Evolutionary conservation across 2,113 vertebrate species (phyloP), one percentile per base, ranked within the genome.

Genomic region (Entomyzon cyanotis): DNA sequence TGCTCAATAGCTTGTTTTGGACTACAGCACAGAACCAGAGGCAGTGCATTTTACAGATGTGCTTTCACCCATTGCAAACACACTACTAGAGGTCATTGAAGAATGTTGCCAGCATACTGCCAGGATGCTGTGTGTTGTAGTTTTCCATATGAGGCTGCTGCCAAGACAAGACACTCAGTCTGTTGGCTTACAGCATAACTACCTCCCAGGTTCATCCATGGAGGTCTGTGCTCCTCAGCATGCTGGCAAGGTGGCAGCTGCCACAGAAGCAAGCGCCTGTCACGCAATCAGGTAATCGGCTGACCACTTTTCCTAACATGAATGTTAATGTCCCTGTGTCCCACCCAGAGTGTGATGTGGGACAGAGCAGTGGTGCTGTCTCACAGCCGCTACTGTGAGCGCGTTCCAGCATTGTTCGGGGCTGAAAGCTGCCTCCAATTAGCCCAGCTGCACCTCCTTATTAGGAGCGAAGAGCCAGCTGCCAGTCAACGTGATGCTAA

Each of bases 391-490:
- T 78, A 39, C 49, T 15, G 12, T 65, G 94, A 73, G 78, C 19
- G 23, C 2, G 2, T 90, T 90, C 92, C 76, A 95, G 78, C 95
- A 95, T 96, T 93, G 95, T 90, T 96, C 5, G 0, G 15, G 21
- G 78, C 78, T 60, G 85, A 64, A 90, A 90, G 90, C 96, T 96
- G 96, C 85, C 92, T 96, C 92, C 63, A 90, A 76, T 93, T 92
- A 96, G 69, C 92, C 70, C 88, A 79, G 85, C 95, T 90, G 85
- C 75, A 76, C 95, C 88, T 94, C 95, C 95, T 96, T 96, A 86
- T 96, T 96, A 94, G 94, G 96, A 96, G 85, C 0, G 5, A 63
- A 88, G 87, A 83, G 39, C 47, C 49, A 4, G 44, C 94, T 93
- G 82, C 85, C 50, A 20, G 68, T 52, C 14, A 3, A 76, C 0